Base-by-base conservation (phyloP, 2,888 invertebrate genomes). In the Oxyteleia sp. region DNA sequence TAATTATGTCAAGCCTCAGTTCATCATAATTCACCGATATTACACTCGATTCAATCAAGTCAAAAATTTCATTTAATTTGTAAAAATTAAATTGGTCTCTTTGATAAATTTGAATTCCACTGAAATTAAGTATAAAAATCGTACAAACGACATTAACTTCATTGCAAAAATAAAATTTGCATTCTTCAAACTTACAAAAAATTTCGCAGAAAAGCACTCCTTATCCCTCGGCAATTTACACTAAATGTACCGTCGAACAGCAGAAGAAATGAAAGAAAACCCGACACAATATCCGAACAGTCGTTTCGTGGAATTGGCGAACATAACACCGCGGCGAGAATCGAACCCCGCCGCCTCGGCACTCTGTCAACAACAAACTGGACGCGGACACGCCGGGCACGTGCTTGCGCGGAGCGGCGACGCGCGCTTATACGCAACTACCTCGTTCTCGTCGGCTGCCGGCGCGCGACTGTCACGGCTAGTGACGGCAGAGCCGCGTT, bases 391-490 rank as follows among this genome's bases (percentile, higher is more conserved):
- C 16, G 35, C 68, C 68, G 57, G 71, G 76, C 82, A 82, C 82
- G 82, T n/a, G n/a, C n/a, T n/a, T 82, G 82, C 45, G 51, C 26
- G 64, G 26, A 43, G 57, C 18, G 49, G 63, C n/a, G n/a, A 32
- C 35, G 49, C 1, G n/a, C 0, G 16, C 8, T 0, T 11, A 2
- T 20, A 18, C 29, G 49, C 7, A 55, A 3, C 26, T 15, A 20
- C 85, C 86, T 86, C 76, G 26, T 26, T 86, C 80, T 79, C 87
- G 88, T 91, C 89, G 92, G 89, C 90, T 90, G 92, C 92, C 92
- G 92, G 92, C 92, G 92, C 91, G 86, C 92, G 90, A 93, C 93
- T 93, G 91, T 92, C 76, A 68, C 76, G 32, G 0, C 53, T 10
- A 35, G 59, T 53, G 68, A 68, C 76, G 68, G 61, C 68, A 29